These are phyloP conservation scores for Chalcis sispes DNA, from an alignment of 2,888 invertebrate species.

Conservation along the genomic window DNA sequence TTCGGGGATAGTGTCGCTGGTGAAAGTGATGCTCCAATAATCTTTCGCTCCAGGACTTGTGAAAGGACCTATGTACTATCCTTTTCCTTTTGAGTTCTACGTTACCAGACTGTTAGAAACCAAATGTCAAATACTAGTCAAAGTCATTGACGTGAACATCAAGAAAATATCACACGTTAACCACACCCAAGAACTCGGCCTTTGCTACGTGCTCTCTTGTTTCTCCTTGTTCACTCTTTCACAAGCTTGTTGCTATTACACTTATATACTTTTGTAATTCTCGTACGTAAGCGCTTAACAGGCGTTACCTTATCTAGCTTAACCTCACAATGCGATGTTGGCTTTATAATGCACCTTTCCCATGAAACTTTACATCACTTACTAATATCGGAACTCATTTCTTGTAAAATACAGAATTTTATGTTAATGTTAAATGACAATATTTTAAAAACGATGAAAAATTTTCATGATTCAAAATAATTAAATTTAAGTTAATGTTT, in stretches of 20 bases:
- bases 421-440: no score
- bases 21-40: no score
- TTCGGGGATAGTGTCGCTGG: neutral
- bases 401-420: neutral
- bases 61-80: neutral
- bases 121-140: conserved; percentile 34
- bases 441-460: no score
- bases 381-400: neutral
- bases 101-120: neutral
- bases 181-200: conserved; percentile 69
- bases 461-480: no score
- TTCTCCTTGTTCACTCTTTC: neutral
- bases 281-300: conserved; percentile 11
- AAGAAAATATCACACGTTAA: conserved; percentile 68
- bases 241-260: no score
- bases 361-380: neutral
- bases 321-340: conserved; percentile 24
- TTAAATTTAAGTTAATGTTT: no score
- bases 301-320: conserved; percentile 62
- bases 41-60: neutral
- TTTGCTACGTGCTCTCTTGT: neutral
- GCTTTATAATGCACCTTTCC: neutral
- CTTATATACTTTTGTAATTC: neutral
- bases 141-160: conserved; percentile 21
- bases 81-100: conserved; percentile 1